phyloP scores from a whole-genome alignment of 2,113 vertebrate species.

The Rhizomys pruinosus region DNA sequence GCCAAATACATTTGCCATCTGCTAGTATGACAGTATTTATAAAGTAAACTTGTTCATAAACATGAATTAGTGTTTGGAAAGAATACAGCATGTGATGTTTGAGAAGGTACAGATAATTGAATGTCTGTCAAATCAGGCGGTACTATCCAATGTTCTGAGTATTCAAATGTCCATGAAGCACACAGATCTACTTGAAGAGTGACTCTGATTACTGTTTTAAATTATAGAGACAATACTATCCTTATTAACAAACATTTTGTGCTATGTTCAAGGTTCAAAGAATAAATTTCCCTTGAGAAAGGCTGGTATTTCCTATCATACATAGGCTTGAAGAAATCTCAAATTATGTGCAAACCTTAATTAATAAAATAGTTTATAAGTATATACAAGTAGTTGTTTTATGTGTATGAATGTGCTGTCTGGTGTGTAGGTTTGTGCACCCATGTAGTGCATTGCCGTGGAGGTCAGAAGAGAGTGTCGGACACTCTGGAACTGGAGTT shows the following conservation, averaged over 20 bases:
- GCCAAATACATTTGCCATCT: slow-evolving; percentile 65
- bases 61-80: slow-evolving; percentile 50
- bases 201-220: background rate
- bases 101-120: slow-evolving; percentile 46
- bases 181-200: background rate
- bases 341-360: background rate
- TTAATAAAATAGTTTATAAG: background rate
- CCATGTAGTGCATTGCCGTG: too few relatives aligned
- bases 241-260: background rate
- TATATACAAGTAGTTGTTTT: too few relatives aligned
- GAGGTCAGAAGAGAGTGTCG: too few relatives aligned
- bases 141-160: background rate
- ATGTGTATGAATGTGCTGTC: too few relatives aligned
- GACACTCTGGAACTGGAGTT: too few relatives aligned
- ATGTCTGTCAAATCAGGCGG: background rate
- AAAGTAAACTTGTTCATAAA: slow-evolving; percentile 61
- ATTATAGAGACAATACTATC: background rate
- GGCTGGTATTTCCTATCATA: background rate
- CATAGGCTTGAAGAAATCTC: fast-evolving
- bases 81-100: slow-evolving; percentile 40
- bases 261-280: background rate
- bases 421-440: too few relatives aligned
- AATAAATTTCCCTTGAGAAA: background rate
- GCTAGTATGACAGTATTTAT: slow-evolving; percentile 44
- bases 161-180: background rate